phyloP scores from a whole-genome alignment of 2,797 vertebrate genomes.

The Myripristis jacobus region DNA sequence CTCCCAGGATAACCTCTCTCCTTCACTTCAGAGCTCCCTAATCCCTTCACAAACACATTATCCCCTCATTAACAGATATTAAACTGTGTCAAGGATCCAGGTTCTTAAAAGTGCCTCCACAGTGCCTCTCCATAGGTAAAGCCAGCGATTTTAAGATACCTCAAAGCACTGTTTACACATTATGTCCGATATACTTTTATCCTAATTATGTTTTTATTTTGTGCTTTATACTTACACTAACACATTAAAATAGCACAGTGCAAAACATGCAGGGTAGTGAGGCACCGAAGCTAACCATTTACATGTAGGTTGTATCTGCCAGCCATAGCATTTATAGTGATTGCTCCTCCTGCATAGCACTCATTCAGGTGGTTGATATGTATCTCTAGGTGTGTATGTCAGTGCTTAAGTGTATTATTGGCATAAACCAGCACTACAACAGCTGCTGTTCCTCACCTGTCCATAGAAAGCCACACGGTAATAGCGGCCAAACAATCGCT shows the following conservation, averaged over 20 bases:
- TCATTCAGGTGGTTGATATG: not conserved
- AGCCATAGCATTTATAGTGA: not conserved
- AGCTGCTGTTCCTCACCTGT: constrained; percentile 86
- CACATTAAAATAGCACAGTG: not conserved
- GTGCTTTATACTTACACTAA: too few relatives aligned
- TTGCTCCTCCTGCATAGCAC: not conserved
- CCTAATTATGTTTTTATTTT: not conserved
- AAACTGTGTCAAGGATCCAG: constrained; percentile 30
- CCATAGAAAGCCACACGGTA: constrained; percentile 98
- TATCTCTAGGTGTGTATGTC: not conserved
- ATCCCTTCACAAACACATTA: not conserved
- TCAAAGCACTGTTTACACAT: not conserved
- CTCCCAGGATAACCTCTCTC: not conserved
- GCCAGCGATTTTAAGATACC: constrained; percentile 7
- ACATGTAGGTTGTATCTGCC: not conserved
- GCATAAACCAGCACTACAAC: not conserved
- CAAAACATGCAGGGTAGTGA: not conserved
- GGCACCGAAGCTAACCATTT: not conserved
- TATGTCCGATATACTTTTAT: not conserved
- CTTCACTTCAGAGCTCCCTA: constrained; percentile 6
- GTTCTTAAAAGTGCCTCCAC: not conserved
- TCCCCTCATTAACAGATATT: constrained; percentile 15
- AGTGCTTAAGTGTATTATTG: not conserved
- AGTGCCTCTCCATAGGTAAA: not conserved
- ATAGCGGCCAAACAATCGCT: constrained; percentile 95